These are phyloP conservation scores for Fistularia commersonii DNA, from an alignment of 2,797 vertebrate genomes.

Conservation along the genomic window DNA sequence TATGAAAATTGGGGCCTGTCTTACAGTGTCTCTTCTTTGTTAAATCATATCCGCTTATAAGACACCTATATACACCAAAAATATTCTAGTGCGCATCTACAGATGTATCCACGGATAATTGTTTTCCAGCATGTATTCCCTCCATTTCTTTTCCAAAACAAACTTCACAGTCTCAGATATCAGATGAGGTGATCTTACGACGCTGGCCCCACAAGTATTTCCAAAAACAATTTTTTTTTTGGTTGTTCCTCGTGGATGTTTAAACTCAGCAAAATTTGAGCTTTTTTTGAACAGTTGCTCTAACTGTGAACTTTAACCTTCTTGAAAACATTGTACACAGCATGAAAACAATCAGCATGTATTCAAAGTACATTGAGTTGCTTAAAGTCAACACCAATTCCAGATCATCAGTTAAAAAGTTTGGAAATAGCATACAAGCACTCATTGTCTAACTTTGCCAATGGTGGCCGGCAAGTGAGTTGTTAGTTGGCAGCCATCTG, in stretches of 20 bases:
- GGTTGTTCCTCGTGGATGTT: no score
- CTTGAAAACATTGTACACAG: constrained; percentile 16
- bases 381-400: constrained; percentile 48
- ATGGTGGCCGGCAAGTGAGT: constrained; percentile 44
- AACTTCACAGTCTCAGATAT: constrained; percentile 16
- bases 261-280: no score
- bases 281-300: no score
- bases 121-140: constrained; percentile 24
- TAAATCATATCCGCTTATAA: no score
- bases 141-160: constrained; percentile 23
- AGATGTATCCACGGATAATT: constrained; percentile 3
- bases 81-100: no score
- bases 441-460: constrained; percentile 65
- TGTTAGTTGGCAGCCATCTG: constrained; percentile 52
- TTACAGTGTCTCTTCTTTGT: no score
- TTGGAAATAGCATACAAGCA: constrained; percentile 28
- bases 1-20: no score
- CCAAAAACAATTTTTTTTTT: no score
- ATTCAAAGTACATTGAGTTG: constrained; percentile 14
- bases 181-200: constrained; percentile 11
- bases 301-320: no score
- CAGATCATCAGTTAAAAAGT: constrained; percentile 42
- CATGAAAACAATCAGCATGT: constrained; percentile 37
- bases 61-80: no score
- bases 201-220: no score